Evolutionary conservation across 2,797 vertebrate genomes (phyloP).

Genomic region (Enteromius treurensis): DNA sequence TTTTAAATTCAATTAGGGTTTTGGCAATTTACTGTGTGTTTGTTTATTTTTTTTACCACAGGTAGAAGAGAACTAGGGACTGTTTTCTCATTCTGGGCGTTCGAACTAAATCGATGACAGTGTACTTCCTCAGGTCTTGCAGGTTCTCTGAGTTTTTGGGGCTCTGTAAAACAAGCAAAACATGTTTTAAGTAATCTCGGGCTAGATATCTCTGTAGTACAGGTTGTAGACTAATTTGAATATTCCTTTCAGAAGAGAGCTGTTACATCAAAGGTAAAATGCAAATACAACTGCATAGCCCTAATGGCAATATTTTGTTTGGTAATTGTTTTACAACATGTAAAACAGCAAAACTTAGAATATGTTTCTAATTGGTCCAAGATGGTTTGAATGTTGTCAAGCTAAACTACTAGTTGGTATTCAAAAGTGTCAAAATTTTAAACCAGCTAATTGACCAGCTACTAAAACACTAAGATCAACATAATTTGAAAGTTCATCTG

Average conservation of each 20-base stretch:
- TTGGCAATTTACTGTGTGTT: background rate
- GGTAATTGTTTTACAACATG: background rate
- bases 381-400: background rate
- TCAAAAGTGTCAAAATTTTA: background rate
- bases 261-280: slow-evolving; percentile 11
- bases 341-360: background rate
- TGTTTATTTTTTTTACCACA: slow-evolving; percentile 66
- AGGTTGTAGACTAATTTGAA: background rate
- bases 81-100: slow-evolving; percentile 74
- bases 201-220: background rate
- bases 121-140: slow-evolving; percentile 59
- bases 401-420: background rate
- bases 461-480: background rate
- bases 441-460: background rate
- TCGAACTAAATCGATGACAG: slow-evolving; percentile 70
- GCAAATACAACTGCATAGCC: background rate
- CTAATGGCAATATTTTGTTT: background rate
- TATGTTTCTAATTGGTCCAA: background rate
- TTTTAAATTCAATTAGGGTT: background rate
- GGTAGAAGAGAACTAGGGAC: slow-evolving; percentile 73
- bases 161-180: slow-evolving; percentile 54
- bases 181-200: background rate
- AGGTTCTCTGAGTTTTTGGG: slow-evolving; percentile 45
- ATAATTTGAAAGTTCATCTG: background rate
- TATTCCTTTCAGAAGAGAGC: background rate